Evolutionary conservation across 2,888 invertebrate genomes (phyloP), one percentile per base, ranked within the genome.

Genomic region (Acanthacorydalis orientalis): DNA sequence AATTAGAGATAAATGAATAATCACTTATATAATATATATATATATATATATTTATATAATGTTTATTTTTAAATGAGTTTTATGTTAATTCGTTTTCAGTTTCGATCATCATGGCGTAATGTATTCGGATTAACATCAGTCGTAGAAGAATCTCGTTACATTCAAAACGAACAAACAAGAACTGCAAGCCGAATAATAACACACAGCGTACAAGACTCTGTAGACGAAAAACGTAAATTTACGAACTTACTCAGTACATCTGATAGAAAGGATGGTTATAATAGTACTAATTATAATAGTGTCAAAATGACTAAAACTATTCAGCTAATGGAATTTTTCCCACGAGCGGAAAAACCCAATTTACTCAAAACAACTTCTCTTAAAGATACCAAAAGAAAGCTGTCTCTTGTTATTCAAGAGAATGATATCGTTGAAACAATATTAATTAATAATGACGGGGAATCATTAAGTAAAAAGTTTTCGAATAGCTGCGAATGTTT

Each of bases 341-440:
- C 44, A 34, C 11, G 15, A 14, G 12, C 8, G 23, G 23, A 16
- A 7, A 23, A 12, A 9, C 16, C 4, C 4, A 7, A 7, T 12
- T 33, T 34, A n/a, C 32, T 23, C 7, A 10, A 32, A 7, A 11
- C 23, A 7, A 16, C 10, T 11, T 10, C 9, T 4, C 11, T 12
- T 31, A 31, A 31, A 1, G 23, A 16, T 16, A 43, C 16, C 23
- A 31, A 10, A 31, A 23, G 44, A 31, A 33, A 44, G 14, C 14
- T 44, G 14, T 43, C 43, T 12, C 33, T 34, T 10, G 44, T 44
- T 9, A n/a, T 44, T 8, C 44, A 44, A 34, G 44, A 44, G 2
- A 33, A 34, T 10, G 35, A 44, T 12, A 14, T 44, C 10, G 23
- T 35, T 12, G 44, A 44, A 33, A 43, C 43, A 12, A 31, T 12